Evolutionary conservation across 2,888 invertebrate species (phyloP), one percentile per base, ranked within the genome.

Genomic region (Aspidiotus rigidus): DNA sequence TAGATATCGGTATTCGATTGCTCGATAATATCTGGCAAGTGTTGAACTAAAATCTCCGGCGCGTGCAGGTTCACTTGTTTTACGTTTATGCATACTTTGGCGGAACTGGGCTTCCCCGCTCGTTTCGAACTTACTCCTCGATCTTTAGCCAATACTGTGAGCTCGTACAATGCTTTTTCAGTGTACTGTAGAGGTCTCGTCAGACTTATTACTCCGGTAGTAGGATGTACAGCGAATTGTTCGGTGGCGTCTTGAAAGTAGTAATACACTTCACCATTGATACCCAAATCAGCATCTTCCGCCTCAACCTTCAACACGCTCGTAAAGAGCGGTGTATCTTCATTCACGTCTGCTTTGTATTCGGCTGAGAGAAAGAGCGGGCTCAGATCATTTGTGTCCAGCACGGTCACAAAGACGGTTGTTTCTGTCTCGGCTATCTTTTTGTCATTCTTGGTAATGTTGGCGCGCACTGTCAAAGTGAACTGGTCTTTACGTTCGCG

Each of bases 211-310:
- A 90, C 85, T 10, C 97, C 97, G 61, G 89, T 89, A 69, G 93
- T 90, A 1, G 96, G 94, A 79, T 98, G 94, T 70, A 99, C 87
- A 49, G 93, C 89, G 78, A 97, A 98, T 75, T 86, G 86, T 76
- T 90, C 88, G 59, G 88, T 90, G 71, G 16, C 85, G 83, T 90
- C 86, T 63, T 85, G 82, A 75, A 98, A 86, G 78, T 93, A 94
- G 80, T 96, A 98, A 80, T 97, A 97, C 74, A 98, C 92, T 81
- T 97, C 94, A 0, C 96, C 95, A 79, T 98, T 98, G 75, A 93
- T 83, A 3, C 97, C 98, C 49, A 92, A 81, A 79, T 99, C 98
- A 6, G 98, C 96, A 80, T 99, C 98, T 76, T 93, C 94, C 0
- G 97, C 98, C 49, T 86, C 81, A 64, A 92, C 90, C 76, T 83